A percentile compares a stretch with the other conserved stretches of the same genome.
These are phyloP conservation scores for Megalops atlanticus DNA, from an alignment of 2,113 vertebrate genomes.

Conservation along the genomic window DNA sequence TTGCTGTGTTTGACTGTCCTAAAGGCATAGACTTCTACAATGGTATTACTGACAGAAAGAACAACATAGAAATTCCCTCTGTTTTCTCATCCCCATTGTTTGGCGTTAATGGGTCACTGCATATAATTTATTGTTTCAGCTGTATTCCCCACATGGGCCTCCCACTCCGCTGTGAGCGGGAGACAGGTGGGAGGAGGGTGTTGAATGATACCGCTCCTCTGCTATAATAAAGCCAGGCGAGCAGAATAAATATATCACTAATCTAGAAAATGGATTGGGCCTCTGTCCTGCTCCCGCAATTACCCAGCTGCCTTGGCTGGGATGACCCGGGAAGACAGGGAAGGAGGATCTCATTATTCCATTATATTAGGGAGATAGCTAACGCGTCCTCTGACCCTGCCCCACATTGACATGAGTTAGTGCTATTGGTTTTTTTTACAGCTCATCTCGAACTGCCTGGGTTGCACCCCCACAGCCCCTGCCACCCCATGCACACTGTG, in stretches of 20 bases:
- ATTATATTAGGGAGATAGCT: not conserved
- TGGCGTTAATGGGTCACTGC: conserved; percentile 6
- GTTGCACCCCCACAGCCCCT: not conserved
- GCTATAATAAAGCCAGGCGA: conserved; percentile 6
- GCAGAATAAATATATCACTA: conserved; percentile 2
- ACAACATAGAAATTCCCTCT: not conserved
- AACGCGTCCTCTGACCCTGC: not conserved
- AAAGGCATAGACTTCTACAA: too few relatives aligned
- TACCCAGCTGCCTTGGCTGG: not conserved
- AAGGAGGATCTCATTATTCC: not conserved
- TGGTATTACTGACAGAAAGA: not conserved
- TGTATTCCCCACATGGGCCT: not conserved
- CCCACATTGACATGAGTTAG: too few relatives aligned
- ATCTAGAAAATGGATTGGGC: not conserved
- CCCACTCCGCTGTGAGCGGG: not conserved
- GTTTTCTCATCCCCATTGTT: conserved; percentile 11
- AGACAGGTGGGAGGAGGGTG: not conserved
- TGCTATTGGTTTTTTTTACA: too few relatives aligned
- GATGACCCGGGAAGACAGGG: not conserved
- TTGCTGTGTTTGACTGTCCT: not conserved
- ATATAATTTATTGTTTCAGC: conserved; percentile 28
- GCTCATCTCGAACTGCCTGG: too few relatives aligned
- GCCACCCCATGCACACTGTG: not conserved
- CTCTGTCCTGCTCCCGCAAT: not conserved
- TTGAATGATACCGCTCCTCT: not conserved